Evolutionary conservation across 2,797 vertebrate species (phyloP).

Genomic region (Margarornis squamiger): DNA sequence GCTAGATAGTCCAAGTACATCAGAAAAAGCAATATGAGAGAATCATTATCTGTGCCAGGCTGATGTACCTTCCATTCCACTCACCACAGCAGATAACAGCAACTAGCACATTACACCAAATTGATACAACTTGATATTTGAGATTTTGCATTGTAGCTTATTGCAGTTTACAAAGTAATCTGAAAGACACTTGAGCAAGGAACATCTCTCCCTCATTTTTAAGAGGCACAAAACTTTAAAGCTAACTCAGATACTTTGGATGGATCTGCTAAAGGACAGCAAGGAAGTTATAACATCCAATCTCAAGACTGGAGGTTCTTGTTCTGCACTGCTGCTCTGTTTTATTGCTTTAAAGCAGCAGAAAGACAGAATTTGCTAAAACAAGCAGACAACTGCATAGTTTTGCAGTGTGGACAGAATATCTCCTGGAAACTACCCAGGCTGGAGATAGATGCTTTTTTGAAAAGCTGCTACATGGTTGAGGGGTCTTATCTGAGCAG

Average conservation of each 20-base stretch:
- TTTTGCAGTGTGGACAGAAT: not conserved
- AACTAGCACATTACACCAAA: conserved; percentile 10
- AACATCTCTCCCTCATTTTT: not conserved
- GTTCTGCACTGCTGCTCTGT: not conserved
- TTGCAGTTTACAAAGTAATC: conserved; percentile 43
- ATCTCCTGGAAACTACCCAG: not conserved
- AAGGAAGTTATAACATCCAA: not conserved
- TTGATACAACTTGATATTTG: conserved; percentile 25
- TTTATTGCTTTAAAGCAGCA: not conserved
- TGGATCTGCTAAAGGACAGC: not conserved
- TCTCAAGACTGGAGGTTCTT: not conserved
- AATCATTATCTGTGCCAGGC: conserved; percentile 46
- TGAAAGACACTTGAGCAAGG: conserved; percentile 37
- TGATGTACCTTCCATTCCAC: conserved; percentile 1
- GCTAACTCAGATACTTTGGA: not conserved
- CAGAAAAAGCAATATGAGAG: conserved; percentile 54
- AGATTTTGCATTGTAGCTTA: conserved; percentile 28
- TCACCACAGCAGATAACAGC: conserved; percentile 38
- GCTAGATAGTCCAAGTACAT: conserved; percentile 50
- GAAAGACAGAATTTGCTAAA: not conserved
- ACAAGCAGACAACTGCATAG: not conserved
- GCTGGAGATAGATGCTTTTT: not conserved
- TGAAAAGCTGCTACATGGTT: not conserved
- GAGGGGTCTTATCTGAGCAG: not conserved
- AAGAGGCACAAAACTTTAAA: not conserved